phyloP scores from a whole-genome alignment of 2,888 invertebrate species.

The Aporophyla lueneburgensis region DNA sequence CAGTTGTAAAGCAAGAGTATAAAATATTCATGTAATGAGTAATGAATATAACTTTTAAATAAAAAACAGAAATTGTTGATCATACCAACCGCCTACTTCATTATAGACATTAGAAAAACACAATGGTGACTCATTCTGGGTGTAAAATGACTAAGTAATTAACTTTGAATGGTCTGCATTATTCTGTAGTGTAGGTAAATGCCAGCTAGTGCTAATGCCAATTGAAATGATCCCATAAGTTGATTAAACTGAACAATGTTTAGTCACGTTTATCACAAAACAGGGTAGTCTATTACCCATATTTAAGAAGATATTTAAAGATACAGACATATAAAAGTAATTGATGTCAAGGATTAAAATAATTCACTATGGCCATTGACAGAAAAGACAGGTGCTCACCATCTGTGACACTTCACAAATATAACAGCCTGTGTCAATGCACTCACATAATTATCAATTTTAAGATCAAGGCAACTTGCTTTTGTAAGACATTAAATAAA shows the following conservation, averaged over 20 bases:
- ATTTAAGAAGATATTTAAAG: neutral
- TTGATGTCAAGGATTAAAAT: conserved; percentile 7
- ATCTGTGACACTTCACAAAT: conserved; percentile 52
- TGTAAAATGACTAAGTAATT: conserved; percentile 62
- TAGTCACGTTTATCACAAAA: conserved; percentile 6
- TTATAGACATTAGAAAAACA: conserved; percentile 52
- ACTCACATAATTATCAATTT: conserved; percentile 64
- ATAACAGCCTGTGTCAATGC: conserved; percentile 64
- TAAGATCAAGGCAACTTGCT: conserved; percentile 72
- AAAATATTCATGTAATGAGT: conserved; percentile 21
- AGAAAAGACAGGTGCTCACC: conserved; percentile 62
- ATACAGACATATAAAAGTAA: neutral
- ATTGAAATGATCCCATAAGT: conserved; percentile 22
- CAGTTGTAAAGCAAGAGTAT: neutral
- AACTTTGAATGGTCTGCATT: conserved; percentile 38
- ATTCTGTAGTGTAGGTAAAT: conserved; percentile 27
- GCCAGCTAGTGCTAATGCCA: conserved; percentile 29
- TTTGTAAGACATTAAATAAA: conserved; percentile 10
- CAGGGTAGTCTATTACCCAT: neutral
- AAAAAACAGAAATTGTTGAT: conserved; percentile 40
- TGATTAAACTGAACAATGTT: conserved; percentile 1
- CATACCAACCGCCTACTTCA: conserved; percentile 32
- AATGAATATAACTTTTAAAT: conserved; percentile 13
- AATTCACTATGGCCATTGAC: conserved; percentile 21
- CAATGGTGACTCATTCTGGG: conserved; percentile 59